phyloP scores from a whole-genome alignment of 2,888 invertebrate genomes.

The Drosophila setosimentum region DNA sequence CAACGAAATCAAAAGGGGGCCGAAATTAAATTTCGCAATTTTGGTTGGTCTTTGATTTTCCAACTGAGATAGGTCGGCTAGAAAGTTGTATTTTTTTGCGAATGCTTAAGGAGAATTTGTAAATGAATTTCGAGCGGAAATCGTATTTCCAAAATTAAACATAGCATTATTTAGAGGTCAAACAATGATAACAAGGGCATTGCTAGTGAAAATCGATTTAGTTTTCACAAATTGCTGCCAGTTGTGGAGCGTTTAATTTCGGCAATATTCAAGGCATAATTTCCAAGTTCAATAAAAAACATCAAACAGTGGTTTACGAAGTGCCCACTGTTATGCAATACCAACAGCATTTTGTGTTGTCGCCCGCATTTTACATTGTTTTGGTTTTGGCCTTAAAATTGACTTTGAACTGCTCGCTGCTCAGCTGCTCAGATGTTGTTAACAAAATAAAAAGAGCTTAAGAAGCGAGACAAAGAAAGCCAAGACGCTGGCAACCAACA shows the following conservation, averaged over 20 bases:
- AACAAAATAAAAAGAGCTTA: slow-evolving; percentile 2
- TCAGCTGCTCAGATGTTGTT: background rate
- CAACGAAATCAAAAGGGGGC: background rate
- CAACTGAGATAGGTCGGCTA: background rate
- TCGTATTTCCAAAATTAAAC: too few species aligned
- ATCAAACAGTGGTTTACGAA: background rate
- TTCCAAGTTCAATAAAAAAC: background rate
- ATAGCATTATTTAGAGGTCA: background rate
- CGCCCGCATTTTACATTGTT: slow-evolving; percentile 8
- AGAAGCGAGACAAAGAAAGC: slow-evolving; percentile 7
- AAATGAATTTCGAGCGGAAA: too few species aligned
- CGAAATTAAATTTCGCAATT: background rate
- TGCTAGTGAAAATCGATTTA: background rate
- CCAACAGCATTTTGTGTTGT: background rate
- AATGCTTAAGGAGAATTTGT: too few species aligned
- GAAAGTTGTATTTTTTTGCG: background rate
- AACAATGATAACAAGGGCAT: background rate
- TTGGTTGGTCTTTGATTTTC: background rate
- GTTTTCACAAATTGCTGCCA: background rate
- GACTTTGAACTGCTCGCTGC: slow-evolving; percentile 30
- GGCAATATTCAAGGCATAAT: background rate
- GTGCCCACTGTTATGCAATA: slow-evolving; percentile 29
- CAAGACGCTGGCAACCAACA: slow-evolving; percentile 32
- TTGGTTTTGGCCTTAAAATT: slow-evolving; percentile 41
- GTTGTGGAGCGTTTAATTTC: background rate